Conservation (phyloP, 2,888 invertebrate species). For the Brachyopa scutellaris region DNA sequence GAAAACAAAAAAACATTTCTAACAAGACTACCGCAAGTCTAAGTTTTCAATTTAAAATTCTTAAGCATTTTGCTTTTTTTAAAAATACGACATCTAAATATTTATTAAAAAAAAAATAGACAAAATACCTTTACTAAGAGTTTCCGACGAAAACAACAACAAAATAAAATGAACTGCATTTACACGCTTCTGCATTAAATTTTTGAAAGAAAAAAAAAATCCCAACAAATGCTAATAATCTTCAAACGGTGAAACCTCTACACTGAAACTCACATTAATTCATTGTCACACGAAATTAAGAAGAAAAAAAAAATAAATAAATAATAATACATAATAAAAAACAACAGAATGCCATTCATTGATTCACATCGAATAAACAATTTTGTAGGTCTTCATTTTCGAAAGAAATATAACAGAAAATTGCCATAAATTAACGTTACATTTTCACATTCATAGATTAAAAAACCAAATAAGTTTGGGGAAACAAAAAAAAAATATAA, state of each 20-base stretch:
- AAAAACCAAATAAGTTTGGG: background rate
- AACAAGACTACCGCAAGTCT: background rate
- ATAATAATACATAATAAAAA: no score
- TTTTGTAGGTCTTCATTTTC: slow-evolving; percentile 34
- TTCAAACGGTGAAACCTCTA: slow-evolving; percentile 15
- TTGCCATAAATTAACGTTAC: slow-evolving; percentile 28
- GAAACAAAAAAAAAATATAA: background rate
- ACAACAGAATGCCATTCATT: slow-evolving; percentile 12
- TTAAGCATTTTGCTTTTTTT: no score
- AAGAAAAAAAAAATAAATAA: background rate
- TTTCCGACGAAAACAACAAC: background rate
- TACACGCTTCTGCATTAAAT: slow-evolving; percentile 10
- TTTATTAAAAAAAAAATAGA: no score
- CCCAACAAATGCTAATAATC: background rate
- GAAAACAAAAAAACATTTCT: no score
- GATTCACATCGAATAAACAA: slow-evolving; percentile 12
- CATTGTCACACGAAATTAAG: background rate
- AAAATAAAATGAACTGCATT: background rate
- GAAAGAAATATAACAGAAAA: slow-evolving; percentile 40
- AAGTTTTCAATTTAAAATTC: background rate
- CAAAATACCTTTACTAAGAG: background rate
- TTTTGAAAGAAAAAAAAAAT: background rate
- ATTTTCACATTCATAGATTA: slow-evolving; percentile 38
- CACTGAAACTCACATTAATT: slow-evolving; percentile 8
- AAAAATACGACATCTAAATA: no score